phyloP scores from a whole-genome alignment of 2,113 vertebrate genomes.

The Phasianus colchicus region DNA sequence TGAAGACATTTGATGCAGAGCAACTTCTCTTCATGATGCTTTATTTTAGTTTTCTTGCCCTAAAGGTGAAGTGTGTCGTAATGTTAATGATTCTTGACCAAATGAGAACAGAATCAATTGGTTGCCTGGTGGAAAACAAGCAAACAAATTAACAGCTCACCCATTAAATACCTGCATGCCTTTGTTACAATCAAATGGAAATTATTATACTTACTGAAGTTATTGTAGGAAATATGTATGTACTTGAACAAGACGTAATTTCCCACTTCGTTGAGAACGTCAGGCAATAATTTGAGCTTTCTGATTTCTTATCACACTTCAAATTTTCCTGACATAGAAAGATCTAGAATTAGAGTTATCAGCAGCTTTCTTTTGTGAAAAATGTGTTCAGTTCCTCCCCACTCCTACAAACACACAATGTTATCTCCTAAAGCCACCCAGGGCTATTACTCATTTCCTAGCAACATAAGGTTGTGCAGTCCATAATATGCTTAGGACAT shows the following conservation, averaged over 20 bases:
- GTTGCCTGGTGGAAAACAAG: not conserved
- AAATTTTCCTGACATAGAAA: not conserved
- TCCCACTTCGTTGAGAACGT: not conserved
- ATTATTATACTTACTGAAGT: not conserved
- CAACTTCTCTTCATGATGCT: fast-evolving
- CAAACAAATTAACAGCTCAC: not conserved
- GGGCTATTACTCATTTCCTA: not conserved
- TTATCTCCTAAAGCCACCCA: not conserved
- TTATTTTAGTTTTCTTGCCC: not conserved
- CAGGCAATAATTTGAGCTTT: not conserved
- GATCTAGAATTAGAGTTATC: not conserved
- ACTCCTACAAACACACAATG: not conserved
- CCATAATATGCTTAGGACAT: not conserved
- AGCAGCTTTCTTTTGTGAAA: not conserved
- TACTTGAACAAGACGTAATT: not conserved
- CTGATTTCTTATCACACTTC: not conserved
- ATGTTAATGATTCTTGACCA: not conserved
- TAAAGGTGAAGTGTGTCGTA: not conserved
- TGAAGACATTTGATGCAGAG: not conserved
- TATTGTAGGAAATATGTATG: not conserved
- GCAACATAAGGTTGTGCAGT: not conserved
- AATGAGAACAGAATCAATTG: not conserved
- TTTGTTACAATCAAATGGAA: not conserved
- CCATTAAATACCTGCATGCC: not conserved
- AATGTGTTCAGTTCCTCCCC: not conserved